phyloP scores from a whole-genome alignment of 2,888 invertebrate species.

The Adelognathus sp. region DNA sequence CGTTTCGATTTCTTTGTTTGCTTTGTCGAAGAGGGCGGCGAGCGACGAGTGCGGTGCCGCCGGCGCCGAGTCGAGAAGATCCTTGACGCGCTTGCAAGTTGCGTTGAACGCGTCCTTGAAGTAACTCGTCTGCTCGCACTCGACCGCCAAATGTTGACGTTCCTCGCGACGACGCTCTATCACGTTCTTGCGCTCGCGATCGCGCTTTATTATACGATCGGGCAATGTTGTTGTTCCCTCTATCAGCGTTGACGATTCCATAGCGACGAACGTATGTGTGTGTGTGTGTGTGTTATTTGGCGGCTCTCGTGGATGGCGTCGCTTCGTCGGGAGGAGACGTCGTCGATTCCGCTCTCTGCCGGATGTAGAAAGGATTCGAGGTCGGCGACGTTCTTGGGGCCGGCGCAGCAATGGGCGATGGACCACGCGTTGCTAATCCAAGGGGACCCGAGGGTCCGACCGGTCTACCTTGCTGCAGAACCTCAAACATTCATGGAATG shows the following conservation, averaged over 20 bases:
- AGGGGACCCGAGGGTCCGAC: background rate
- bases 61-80: slow-evolving; percentile 81
- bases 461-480: background rate
- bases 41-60: slow-evolving; percentile 82
- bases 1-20: slow-evolving; percentile 88
- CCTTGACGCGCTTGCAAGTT: slow-evolving; percentile 86
- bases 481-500: background rate
- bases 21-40: slow-evolving; percentile 85
- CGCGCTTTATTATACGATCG: slow-evolving; percentile 82
- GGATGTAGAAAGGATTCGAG: slow-evolving; percentile 22
- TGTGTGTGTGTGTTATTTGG: slow-evolving; percentile 69
- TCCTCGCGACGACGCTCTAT: slow-evolving; percentile 86
- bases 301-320: slow-evolving; percentile 9
- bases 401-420: background rate
- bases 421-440: background rate
- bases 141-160: slow-evolving; percentile 84
- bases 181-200: slow-evolving; percentile 86
- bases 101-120: slow-evolving; percentile 88
- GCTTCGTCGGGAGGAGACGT: slow-evolving; percentile 1
- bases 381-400: background rate
- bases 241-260: slow-evolving; percentile 72
- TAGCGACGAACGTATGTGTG: slow-evolving; percentile 60
- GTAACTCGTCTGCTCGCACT: slow-evolving; percentile 87
- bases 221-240: slow-evolving; percentile 81
- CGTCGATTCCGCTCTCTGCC: background rate